Conservation (phyloP, 1,140 invertebrate species). For the Anastrepha obliqua region DNA sequence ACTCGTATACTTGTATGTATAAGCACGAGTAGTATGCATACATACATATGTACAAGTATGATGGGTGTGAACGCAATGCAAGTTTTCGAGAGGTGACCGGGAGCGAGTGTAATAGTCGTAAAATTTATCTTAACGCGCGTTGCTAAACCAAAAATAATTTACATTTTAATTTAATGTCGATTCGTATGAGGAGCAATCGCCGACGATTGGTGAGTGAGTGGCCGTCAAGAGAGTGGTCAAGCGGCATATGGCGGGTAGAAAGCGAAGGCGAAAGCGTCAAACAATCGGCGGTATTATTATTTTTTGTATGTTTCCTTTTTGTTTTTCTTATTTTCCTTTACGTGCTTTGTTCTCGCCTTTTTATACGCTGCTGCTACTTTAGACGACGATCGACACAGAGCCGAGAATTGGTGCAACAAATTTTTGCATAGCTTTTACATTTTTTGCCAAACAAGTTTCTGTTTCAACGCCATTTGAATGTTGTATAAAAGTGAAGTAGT, state of each 20-base stretch:
- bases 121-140: conserved; percentile 47
- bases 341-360: too few species aligned
- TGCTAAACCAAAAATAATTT: conserved; percentile 52
- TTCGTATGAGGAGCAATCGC: background rate
- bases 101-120: conserved; percentile 38
- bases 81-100: conserved; percentile 6
- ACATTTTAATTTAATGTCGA: conserved; percentile 49
- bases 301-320: background rate
- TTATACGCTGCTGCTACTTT: background rate
- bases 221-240: too few species aligned
- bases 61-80: background rate
- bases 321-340: too few species aligned
- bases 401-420: background rate
- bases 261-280: background rate
- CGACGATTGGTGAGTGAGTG: background rate
- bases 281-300: background rate
- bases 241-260: background rate
- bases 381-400: too few species aligned
- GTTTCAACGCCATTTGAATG: background rate
- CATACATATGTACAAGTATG: background rate
- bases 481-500: background rate
- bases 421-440: background rate
- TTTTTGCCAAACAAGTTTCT: too few species aligned
- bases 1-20: too few species aligned
- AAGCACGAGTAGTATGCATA: background rate